Evolutionary conservation across 2,113 vertebrate species (phyloP), one percentile per base, ranked within the genome.

Genomic region (Peucedramus taeniatus): DNA sequence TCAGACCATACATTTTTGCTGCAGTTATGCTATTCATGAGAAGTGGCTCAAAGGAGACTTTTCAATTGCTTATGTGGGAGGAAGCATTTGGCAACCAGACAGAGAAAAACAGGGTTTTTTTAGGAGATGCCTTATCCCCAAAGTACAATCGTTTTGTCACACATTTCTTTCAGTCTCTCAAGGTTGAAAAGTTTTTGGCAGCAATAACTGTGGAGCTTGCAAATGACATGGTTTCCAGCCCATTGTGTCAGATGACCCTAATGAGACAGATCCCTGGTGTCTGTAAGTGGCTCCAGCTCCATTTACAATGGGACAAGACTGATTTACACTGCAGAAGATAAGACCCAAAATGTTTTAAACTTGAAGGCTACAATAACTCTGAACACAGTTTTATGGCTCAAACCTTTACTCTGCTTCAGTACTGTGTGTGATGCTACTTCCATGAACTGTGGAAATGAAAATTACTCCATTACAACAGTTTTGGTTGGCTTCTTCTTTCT

Each of bases 111-210:
- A 93, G 57, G 57, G 65, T 47, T 59, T 39, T 57, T 88, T 89
- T 87, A 83, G 82, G 90, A 96, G 75, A 80, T 49, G 54, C 60
- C 72, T 95, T 77, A 92, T 86, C 87, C 75, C 51, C 31, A 22
- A 74, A 90, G 60, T 35, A 28, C 87, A 89, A 49, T 75, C 92
- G 63, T 93, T 95, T 89, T 78, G 88, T 92, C 71, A 56, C 76
- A 68, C 59, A 11, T 89, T 86, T 92, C 60, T 92, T 90, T 89
- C 59, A 31, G 39, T 66, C 71, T 83, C 79, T 90, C 88, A 86
- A 90, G 79, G 87, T 42, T 90, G 93, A 51, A 40, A 83, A 87
- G 64, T 33, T 95, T 93, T 89, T 92, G 95, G 94, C 90, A 93
- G 63, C 71, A 91, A 14, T 75, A 78, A 68, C 45, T 56, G 71